phyloP scores from a whole-genome alignment of 2,888 invertebrate species.

The Parasteatoda lunata region DNA sequence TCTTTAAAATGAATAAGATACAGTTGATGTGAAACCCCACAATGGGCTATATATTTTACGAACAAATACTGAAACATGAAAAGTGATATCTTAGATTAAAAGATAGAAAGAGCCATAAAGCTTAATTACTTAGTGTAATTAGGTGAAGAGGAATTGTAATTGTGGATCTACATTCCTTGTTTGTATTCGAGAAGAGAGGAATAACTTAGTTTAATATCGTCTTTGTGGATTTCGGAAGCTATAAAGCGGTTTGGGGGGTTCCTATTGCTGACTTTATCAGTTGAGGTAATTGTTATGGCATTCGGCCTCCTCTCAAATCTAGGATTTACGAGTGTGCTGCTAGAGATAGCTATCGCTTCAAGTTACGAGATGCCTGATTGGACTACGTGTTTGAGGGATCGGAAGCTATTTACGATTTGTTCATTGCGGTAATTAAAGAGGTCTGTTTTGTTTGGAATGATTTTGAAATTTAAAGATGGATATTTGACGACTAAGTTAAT shows the following conservation, averaged over 20 bases:
- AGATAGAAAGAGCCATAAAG: conserved; percentile 18
- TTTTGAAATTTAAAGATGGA: too few species aligned
- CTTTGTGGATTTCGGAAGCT: conserved; percentile 30
- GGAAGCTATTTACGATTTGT: too few species aligned
- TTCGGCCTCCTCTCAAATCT: not conserved
- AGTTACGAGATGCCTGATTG: not conserved
- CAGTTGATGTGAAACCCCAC: too few species aligned
- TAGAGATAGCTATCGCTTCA: not conserved
- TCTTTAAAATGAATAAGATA: too few species aligned
- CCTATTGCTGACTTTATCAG: conserved; percentile 17
- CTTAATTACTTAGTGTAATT: conserved; percentile 29
- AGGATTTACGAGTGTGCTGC: not conserved
- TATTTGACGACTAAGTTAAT: too few species aligned
- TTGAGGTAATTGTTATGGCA: conserved; percentile 20
- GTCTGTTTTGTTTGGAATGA: too few species aligned
- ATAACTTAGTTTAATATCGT: conserved; percentile 38
- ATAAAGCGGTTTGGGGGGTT: conserved; percentile 13
- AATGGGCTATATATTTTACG: too few species aligned
- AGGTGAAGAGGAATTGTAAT: conserved; percentile 22
- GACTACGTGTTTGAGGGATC: not conserved
- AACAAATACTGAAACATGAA: not conserved
- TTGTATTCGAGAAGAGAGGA: conserved; percentile 2
- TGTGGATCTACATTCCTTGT: conserved; percentile 11
- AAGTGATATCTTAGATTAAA: conserved; percentile 18
- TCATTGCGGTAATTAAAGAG: too few species aligned